Base-by-base conservation (phyloP, 2,113 vertebrate genomes). In the Periophthalmodon schlosseri region DNA sequence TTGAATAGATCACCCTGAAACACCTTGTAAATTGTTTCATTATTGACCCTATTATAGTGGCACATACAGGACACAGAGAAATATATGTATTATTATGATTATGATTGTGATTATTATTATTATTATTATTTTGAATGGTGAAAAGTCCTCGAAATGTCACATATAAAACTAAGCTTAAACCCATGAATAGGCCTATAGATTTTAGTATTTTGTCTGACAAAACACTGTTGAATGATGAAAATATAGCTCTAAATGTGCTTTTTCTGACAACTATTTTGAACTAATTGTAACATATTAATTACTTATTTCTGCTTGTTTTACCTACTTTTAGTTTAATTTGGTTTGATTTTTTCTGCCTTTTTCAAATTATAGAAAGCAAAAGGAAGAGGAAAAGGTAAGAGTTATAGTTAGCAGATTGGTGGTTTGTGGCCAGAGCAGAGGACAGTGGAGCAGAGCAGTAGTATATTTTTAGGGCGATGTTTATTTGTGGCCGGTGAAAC, bases 401-500 rank as follows among this genome's bases (percentile, higher is more conserved):
- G 28, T 0, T 2, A 57, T 57, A 61, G 71, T 24, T 69, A 70
- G 74, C 9, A 56, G 52, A 21, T 50, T 0, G 10, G 64, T 0
- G 9, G 46, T 18, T 44, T 76, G 39, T 8, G 36, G 24, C 60
- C 44, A 28, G 63, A 63, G 71, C 49, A 47, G 63, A 58, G 52
- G 56, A 72, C n/a, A 73, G 10, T 20, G 69, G 58, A 84, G 84
- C 78, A 82, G 79, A 76, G 83, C 39, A 44, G 8, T 44, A 65
- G 73, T 69, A 87, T 94, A 94, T 93, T 93, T 94, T 90, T 93
- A 94, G 93, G 80, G 77, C 81, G 89, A 90, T 81, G 90, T 92
- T 91, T 94, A 92, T 94, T 93, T 91, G 89, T 80, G 85, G 87
- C 86, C 85, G 77, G 83, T 91, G 91, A 93, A 93, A 93, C 91